Conservation (phyloP, 23 tunicate species). For the Oikopleura dioica region DNA sequence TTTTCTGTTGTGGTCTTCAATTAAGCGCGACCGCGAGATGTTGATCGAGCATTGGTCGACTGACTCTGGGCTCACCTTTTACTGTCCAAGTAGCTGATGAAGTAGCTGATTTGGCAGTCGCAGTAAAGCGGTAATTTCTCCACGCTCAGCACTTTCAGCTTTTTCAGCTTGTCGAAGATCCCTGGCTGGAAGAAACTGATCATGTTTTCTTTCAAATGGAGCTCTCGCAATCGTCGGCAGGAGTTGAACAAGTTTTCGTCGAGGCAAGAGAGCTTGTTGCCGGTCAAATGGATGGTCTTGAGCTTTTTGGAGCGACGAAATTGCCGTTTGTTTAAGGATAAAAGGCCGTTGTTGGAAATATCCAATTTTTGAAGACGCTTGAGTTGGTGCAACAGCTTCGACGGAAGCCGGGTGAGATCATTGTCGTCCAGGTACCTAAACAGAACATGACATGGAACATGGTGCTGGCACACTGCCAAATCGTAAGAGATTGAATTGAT, state of each 20-base stretch:
- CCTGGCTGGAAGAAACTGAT: too few species aligned
- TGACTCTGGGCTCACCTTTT: not conserved
- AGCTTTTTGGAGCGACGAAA: not conserved
- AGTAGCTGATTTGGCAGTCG: not conserved
- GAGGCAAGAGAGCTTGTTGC: not conserved
- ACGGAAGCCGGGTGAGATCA: not conserved
- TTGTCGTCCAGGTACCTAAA: not conserved
- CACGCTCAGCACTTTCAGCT: not conserved
- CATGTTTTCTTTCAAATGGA: too few species aligned
- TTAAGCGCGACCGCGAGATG: too few species aligned
- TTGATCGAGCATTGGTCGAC: too few species aligned
- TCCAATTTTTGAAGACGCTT: not conserved
- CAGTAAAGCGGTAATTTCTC: not conserved
- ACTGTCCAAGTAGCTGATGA: not conserved
- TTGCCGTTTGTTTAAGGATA: slow-evolving; percentile 4
- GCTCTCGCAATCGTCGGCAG: not conserved
- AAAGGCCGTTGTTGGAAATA: not conserved
- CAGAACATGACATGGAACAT: not conserved
- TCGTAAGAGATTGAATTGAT: not conserved
- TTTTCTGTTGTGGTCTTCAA: too few species aligned
- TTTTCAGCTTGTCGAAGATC: not conserved
- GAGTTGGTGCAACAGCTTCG: not conserved
- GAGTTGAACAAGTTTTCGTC: too few species aligned
- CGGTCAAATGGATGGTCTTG: not conserved
- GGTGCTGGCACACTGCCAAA: not conserved